Percentiles rank a stretch among this genome's conserved stretches.
These are phyloP conservation scores for Microcebus lehilahytsara DNA, from an alignment of 2,113 vertebrate genomes.

Conservation along the genomic window DNA sequence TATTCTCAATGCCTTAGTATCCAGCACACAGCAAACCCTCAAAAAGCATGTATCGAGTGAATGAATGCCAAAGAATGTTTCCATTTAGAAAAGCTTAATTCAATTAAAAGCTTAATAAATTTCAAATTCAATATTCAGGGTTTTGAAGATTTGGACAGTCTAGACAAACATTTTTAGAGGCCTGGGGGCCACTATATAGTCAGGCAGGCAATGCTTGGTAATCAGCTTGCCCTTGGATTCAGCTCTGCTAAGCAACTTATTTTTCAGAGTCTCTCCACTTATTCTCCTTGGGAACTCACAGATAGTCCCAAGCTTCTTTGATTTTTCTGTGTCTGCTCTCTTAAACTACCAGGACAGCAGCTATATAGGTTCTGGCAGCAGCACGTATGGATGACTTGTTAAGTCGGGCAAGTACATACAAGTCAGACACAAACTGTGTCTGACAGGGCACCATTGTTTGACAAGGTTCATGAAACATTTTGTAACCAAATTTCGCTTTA, in stretches of 20 bases:
- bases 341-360: background rate
- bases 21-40: background rate
- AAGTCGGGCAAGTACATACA: constrained; percentile 26
- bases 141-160: constrained; percentile 10
- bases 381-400: background rate
- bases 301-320: background rate
- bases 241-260: background rate
- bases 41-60: background rate
- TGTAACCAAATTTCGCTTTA: constrained; percentile 42
- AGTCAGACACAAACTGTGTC: background rate
- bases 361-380: background rate
- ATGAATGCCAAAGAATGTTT: background rate
- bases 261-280: background rate
- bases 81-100: background rate
- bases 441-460: constrained; percentile 35
- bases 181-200: background rate
- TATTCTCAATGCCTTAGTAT: background rate
- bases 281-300: background rate
- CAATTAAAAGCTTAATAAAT: background rate
- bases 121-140: background rate
- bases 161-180: background rate
- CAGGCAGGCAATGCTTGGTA: background rate
- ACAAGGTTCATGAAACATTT: constrained; percentile 46
- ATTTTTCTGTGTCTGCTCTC: background rate
- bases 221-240: background rate